Evolutionary conservation across 2,797 vertebrate genomes (phyloP).

Genomic region (Dryobates pubescens): DNA sequence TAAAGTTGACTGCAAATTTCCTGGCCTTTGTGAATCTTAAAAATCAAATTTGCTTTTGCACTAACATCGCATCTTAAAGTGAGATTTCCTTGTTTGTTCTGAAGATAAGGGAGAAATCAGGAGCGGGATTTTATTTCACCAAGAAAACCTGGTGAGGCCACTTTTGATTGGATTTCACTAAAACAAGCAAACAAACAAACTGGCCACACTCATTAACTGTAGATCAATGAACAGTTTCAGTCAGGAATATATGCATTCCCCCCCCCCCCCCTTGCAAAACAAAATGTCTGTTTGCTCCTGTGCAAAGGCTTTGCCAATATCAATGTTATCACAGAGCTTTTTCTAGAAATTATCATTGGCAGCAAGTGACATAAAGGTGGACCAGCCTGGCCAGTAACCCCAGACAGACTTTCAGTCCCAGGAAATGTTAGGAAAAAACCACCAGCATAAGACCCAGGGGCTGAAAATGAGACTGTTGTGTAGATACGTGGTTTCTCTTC

Average conservation of each 20-base stretch:
- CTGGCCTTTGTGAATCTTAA: background rate
- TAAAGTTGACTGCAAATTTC: background rate
- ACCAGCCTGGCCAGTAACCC: background rate
- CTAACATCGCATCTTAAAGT: background rate
- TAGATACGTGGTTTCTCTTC: background rate
- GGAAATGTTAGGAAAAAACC: background rate
- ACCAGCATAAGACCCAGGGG: background rate
- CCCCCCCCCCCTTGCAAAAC: background rate
- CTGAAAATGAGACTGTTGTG: background rate
- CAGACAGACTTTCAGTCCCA: background rate
- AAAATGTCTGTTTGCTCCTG: background rate
- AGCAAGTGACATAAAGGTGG: background rate
- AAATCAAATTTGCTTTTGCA: conserved; percentile 16
- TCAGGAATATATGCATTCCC: background rate
- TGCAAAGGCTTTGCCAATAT: background rate
- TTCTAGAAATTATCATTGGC: background rate
- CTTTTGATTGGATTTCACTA: background rate
- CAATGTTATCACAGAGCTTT: background rate
- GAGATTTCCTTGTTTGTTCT: conserved; percentile 13
- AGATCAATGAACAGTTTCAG: background rate
- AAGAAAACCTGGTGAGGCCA: background rate
- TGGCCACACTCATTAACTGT: background rate
- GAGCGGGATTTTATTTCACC: background rate
- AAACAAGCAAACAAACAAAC: background rate
- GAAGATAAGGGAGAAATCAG: background rate